Evolutionary conservation across 2,113 vertebrate species (phyloP), one percentile per base, ranked within the genome.

Genomic region (Sinocyclocheilus anophthalmus): DNA sequence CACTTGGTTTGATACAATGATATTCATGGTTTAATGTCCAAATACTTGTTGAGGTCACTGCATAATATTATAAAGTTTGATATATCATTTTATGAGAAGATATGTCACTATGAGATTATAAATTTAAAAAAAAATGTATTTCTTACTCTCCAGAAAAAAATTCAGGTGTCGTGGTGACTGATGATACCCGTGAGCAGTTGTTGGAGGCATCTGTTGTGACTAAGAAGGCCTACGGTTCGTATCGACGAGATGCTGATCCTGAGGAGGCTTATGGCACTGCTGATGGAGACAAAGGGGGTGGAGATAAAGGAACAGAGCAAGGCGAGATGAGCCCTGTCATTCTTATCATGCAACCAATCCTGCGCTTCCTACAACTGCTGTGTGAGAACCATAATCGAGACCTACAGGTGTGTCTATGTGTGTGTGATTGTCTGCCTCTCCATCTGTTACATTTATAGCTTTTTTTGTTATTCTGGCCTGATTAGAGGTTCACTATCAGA

Each of bases 371-470:
- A 90, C 98, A 99, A 93, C 95, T 99, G 33, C 95, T 99, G 4
- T 99, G 98, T 61, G 98, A 99, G 73, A 99, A 99, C 94, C 98
- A 99, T 94, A 99, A 99, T 90, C 94, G 97, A 24, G 97, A 99
- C 81, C 90, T 99, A 84, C 98, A 99, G 98, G 98, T 99, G 89
- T 33, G 90, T 45, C 9, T 45, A 0, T 45, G 42, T 50, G 50
- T 50, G 26, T 86, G 89, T 33, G 90, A n/a, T n/a, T 30, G 37
- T 55, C 59, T 18, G n/a, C 33, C 30, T 39, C 33, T 39, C 30
- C 3, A 2, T 67, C 22, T 65, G 67, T 70, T 7, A 37, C 30
- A 9, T 70, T 37, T 70, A 37, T 16, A 37, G 18, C 53, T 45
- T 70, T 1, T 37, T 39, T 70, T 70, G 37, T 70, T 39, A 37